phyloP scores from a whole-genome alignment of 2,113 vertebrate genomes.

The Gnathonemus longibarbis region DNA sequence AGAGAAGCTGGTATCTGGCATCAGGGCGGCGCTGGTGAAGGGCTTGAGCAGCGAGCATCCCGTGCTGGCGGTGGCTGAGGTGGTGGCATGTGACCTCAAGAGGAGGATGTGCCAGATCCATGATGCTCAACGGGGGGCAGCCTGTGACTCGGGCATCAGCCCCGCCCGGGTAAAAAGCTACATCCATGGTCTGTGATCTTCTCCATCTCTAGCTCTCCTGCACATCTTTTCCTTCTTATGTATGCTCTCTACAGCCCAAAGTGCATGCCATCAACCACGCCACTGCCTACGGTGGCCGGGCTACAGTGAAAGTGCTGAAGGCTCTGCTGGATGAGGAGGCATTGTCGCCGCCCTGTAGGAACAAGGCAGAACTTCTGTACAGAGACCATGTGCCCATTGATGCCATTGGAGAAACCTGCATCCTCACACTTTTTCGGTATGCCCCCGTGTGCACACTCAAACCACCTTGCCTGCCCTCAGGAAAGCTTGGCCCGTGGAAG shows the following conservation, averaged over 20 bases:
- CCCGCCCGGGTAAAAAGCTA: constrained; percentile 76
- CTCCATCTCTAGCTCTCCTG: not conserved
- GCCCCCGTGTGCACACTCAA: not conserved
- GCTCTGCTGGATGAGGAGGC: constrained; percentile 82
- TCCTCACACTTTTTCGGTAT: constrained; percentile 74
- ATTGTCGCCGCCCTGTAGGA: constrained; percentile 56
- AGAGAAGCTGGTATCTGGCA: constrained; percentile 66
- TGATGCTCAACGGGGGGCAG: constrained; percentile 50
- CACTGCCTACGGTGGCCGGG: constrained; percentile 78
- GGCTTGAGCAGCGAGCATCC: constrained; percentile 66
- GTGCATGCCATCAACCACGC: constrained; percentile 78
- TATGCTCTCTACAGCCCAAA: constrained; percentile 67
- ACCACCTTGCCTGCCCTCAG: not conserved
- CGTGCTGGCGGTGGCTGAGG: constrained; percentile 64
- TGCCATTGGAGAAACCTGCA: constrained; percentile 46
- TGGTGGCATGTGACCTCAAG: constrained; percentile 68
- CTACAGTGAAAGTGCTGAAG: constrained; percentile 75
- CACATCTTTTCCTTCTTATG: not conserved
- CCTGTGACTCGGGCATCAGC: constrained; percentile 67
- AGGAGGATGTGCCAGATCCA: constrained; percentile 74
- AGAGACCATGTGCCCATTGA: constrained; percentile 55
- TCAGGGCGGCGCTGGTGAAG: constrained; percentile 77
- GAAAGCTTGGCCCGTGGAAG: not conserved
- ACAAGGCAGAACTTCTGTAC: constrained; percentile 76
- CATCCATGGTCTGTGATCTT: not conserved